Evolutionary conservation across 2,113 vertebrate species (phyloP).

Genomic region (Petaurus breviceps): DNA sequence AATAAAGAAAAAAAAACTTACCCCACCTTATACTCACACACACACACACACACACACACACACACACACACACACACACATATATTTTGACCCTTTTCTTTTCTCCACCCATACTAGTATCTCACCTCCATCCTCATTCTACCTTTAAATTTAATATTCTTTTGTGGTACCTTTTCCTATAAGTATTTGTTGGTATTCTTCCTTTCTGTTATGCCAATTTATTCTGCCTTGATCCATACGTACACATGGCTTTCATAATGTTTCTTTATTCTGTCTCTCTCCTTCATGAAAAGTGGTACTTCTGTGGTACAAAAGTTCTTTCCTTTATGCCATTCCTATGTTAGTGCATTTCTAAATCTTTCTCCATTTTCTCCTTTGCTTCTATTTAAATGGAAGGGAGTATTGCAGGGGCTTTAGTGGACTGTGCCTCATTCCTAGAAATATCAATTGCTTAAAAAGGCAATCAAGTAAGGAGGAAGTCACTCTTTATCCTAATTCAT

Average conservation of each 20-base stretch:
- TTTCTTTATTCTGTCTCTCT: background rate
- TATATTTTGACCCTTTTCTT: background rate
- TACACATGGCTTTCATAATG: background rate
- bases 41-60: background rate
- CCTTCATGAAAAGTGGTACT: background rate
- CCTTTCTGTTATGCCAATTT: background rate
- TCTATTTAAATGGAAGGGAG: background rate
- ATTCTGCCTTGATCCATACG: no score
- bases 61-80: background rate
- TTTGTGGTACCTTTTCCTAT: background rate
- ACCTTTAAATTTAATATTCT: background rate
- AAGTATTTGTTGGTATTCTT: background rate
- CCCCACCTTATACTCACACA: background rate
- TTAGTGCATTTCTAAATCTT: background rate
- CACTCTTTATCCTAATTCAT: background rate
- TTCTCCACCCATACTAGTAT: background rate
- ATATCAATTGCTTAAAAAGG: background rate
- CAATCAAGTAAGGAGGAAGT: background rate
- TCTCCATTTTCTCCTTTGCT: background rate
- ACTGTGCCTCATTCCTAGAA: background rate
- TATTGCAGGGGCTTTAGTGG: background rate
- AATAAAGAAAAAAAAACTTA: background rate
- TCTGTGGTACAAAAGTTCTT: background rate
- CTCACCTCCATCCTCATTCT: background rate
- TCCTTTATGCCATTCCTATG: background rate